Evolutionary conservation across 2,113 vertebrate species (phyloP), one percentile per base, ranked within the genome.

Genomic region (Acinonyx jubatus): DNA sequence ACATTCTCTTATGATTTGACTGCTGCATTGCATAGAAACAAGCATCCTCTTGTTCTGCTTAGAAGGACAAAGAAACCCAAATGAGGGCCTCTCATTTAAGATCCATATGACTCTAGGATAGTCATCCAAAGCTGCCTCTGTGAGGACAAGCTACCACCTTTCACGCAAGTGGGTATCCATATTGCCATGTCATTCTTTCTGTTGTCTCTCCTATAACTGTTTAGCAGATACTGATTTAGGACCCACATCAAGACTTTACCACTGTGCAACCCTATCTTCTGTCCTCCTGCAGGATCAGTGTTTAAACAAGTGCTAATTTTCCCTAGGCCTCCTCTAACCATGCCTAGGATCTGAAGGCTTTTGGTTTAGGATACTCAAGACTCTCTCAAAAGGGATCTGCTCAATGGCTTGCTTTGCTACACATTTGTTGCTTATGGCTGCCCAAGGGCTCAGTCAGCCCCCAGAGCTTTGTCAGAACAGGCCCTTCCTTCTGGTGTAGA

Each of bases 11-110:
- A 5, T n/a, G 48, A 65, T 79, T 95, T 55, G 63, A 93, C 36
- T 65, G 16, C n/a, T 76, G 11, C 9, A 36, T 33, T 19, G 2
- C 0, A 0, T 94, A 45, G 65, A 95, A 95, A 45, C 19, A 65
- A 18, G 23, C 3, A 13, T 6, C 12, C 19, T 18, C 3, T 0
- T 31, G n/a, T n/a, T 31, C 55, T 85, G 13, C 50, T 83, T 66
- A 79, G 41, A 84, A 41, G 11, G 66, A 68, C 52, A 48, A 50
- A 74, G 61, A 89, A 89, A 80, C 71, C 50, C 69, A 93, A 74
- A 79, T 1, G 1, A 33, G 29, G 4, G 7, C 50, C 94, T 96
- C 86, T 91, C 29, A 7, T 61, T 79, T 94, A 69, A 93, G 29
- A 89, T 2, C 89, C 27, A 6, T 31, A 0, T 21, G 36, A 31